These are phyloP conservation scores for Trochalopteron elliotii DNA, from an alignment of 2,113 vertebrate species.

Conservation along the genomic window DNA sequence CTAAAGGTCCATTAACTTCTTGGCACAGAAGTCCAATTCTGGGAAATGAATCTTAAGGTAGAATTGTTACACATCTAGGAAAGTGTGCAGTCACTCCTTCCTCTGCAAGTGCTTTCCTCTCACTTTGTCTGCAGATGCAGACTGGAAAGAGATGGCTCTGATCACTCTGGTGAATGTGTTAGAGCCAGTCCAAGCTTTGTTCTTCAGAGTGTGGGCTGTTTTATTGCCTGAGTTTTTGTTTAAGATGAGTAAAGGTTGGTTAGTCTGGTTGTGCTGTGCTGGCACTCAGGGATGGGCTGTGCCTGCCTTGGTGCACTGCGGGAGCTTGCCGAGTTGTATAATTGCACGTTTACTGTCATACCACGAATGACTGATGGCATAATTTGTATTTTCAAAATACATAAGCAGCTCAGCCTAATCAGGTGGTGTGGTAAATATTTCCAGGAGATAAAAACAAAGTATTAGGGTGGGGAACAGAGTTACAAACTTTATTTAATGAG, in stretches of 20 bases:
- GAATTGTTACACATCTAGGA: background rate
- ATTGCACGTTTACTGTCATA: constrained; percentile 56
- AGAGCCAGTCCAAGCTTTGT: background rate
- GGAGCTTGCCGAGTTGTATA: constrained; percentile 49
- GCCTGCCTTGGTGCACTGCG: background rate
- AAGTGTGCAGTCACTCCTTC: background rate
- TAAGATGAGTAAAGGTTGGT: background rate
- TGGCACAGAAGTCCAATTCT: background rate
- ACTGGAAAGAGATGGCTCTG: background rate
- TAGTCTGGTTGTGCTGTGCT: background rate
- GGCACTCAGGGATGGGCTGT: background rate
- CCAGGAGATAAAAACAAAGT: constrained; percentile 61
- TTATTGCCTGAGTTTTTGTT: background rate
- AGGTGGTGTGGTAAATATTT: constrained; percentile 56
- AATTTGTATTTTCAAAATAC: constrained; percentile 71
- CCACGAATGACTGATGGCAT: constrained; percentile 67
- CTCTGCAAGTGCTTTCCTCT: background rate
- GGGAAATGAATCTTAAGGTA: background rate
- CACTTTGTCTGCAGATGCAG: background rate
- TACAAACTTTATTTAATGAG: constrained; percentile 49
- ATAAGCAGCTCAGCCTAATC: constrained; percentile 65
- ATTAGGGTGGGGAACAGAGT: constrained; percentile 38
- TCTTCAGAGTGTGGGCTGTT: background rate
- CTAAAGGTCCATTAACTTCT: background rate
- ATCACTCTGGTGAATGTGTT: background rate